Conservation (phyloP, 1,140 invertebrate species). For the Pemphigus obesinymphae region DNA sequence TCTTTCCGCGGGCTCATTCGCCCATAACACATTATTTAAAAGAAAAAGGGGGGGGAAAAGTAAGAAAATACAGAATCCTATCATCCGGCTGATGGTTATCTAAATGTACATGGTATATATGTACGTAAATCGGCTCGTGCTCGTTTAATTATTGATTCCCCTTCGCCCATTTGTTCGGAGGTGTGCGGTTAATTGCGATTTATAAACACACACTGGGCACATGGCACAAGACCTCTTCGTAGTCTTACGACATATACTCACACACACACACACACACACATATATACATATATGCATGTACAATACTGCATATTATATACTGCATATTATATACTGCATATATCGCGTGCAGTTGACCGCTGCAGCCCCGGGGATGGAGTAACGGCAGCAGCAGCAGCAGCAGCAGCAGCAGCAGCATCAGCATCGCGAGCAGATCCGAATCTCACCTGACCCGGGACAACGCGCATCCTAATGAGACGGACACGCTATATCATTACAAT, state of each 20-base stretch:
- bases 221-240: neutral
- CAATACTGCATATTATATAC: neutral
- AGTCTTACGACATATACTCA: neutral
- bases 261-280: neutral
- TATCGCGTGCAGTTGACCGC: neutral
- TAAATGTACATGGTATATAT: neutral
- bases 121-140: neutral
- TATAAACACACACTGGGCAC: neutral
- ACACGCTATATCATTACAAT: conserved; percentile 20
- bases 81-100: conserved; percentile 5
- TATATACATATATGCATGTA: neutral
- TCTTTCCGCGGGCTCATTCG: neutral
- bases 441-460: neutral
- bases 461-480: conserved; percentile 29
- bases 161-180: neutral
- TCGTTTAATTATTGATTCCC: conserved; percentile 15
- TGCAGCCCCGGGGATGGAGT: neutral
- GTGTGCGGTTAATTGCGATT: conserved; percentile 29
- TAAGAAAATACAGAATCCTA: neutral
- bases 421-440: conserved; percentile 1
- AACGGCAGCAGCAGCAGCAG: neutral
- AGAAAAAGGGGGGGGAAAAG: neutral
- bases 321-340: neutral
- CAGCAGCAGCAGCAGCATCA: neutral
- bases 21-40: neutral